These are phyloP conservation scores for Acheta domesticus DNA, from an alignment of 2,888 invertebrate genomes.

Conservation along the genomic window DNA sequence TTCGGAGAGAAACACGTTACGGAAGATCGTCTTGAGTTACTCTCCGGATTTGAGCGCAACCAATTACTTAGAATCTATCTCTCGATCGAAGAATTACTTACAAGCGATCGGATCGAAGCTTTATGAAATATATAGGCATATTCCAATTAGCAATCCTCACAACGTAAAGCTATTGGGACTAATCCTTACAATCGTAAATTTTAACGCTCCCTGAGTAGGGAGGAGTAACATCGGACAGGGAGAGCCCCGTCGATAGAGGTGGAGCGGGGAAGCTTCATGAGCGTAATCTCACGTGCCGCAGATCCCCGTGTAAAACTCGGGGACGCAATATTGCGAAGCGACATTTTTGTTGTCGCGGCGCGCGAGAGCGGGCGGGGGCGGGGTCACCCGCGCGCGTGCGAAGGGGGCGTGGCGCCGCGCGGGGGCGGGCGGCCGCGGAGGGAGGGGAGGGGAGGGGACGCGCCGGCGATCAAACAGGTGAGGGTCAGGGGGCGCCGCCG, in stretches of 20 bases:
- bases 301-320: too few relatives aligned
- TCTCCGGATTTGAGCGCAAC: background rate
- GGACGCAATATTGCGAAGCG: too few relatives aligned
- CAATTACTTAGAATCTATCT: background rate
- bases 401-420: too few relatives aligned
- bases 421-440: too few relatives aligned
- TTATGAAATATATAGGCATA: background rate
- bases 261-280: too few relatives aligned
- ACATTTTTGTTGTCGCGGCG: too few relatives aligned
- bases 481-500: background rate
- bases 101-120: background rate
- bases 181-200: background rate
- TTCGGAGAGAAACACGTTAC: background rate
- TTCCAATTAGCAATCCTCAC: slow-evolving; percentile 1
- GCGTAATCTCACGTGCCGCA: too few relatives aligned
- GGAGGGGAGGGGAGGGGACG: background rate
- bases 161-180: background rate
- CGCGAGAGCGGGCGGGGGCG: too few relatives aligned
- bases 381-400: too few relatives aligned
- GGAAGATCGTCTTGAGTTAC: background rate
- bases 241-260: too few relatives aligned
- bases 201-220: too few relatives aligned
- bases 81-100: background rate
- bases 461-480: background rate
- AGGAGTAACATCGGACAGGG: too few relatives aligned